A percentile compares a stretch with the other conserved stretches of the same genome.
phyloP scores from a whole-genome alignment of 2,113 vertebrate genomes.

The Meleagris gallopavo region DNA sequence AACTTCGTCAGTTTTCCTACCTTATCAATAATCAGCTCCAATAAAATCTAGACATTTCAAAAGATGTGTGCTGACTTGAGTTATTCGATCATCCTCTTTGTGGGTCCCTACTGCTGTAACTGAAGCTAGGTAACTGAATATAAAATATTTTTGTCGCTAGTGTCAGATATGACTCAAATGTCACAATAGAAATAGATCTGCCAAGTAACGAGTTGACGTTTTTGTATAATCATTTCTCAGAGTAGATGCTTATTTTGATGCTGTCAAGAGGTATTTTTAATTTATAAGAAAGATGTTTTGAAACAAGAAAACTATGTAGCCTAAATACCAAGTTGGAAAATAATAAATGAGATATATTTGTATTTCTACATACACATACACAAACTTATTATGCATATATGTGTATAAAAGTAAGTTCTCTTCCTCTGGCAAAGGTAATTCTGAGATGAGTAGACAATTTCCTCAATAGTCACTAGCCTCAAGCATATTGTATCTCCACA shows the following conservation, averaged over 20 bases:
- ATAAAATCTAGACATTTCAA: not conserved
- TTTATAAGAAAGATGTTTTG: not conserved
- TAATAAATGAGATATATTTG: not conserved
- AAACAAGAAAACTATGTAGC: not conserved
- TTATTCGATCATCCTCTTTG: not conserved
- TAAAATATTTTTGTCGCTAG: slow-evolving; percentile 2
- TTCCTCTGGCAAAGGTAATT: not conserved
- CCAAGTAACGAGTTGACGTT: not conserved
- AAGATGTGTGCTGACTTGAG: not conserved
- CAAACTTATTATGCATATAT: not conserved
- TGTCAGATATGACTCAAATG: slow-evolving; percentile 34
- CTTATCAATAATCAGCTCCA: not conserved
- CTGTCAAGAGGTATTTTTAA: not conserved
- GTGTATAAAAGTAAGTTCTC: not conserved
- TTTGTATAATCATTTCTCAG: slow-evolving; percentile 6
- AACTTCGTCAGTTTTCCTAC: not conserved
- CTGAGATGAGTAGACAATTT: not conserved
- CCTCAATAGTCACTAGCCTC: not conserved
- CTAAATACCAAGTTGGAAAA: not conserved
- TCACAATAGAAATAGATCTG: slow-evolving; percentile 25
- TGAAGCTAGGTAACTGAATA: not conserved
- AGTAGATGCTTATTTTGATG: slow-evolving; percentile 5
- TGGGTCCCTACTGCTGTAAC: not conserved
- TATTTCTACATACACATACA: not conserved
- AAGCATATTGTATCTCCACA: not conserved